Evolutionary conservation across 1,140 invertebrate genomes (phyloP), one percentile per base, ranked within the genome.

Genomic region (Sycophaga agraensis): DNA sequence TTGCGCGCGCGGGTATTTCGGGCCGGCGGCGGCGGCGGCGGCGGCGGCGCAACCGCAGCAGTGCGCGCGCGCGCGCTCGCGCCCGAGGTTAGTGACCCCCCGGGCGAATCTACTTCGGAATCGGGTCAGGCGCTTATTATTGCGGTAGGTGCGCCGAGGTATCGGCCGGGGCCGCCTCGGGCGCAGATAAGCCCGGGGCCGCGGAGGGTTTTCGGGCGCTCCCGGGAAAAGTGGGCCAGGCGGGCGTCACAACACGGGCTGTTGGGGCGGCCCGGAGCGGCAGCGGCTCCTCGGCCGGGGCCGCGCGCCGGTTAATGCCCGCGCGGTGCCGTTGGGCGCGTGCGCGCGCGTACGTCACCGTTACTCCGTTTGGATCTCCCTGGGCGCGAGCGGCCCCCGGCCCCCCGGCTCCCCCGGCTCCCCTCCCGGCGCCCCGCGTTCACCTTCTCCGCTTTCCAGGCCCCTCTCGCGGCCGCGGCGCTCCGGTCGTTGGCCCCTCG

Each of bases 121-220:
- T 78, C 75, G 70, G 77, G 78, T 79, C 75, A 78, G 66, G 65
- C 70, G 73, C 75, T 77, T 79, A 79, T 80, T 78, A 80, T 78
- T 76, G 76, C 72, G 73, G 75, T 78, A 78, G 75, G 75, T 79
- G 76, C 69, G 67, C 72, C 16, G 31, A 31, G 31, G 8, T 4
- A 26, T 16, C 12, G 5, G 11, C n/a, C 14, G 21, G n/a, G 54
- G n/a, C 1, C 1, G 4, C 22, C 22, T 22, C 7, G 34, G 46
- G 34, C 48, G 51, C 48, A 45, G 43, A 42, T 46, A 58, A 12
- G 12, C 2, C 4, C 9, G 21, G 9, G 42, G 11, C 19, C 11
- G 8, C 17, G 28, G 11, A 8, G 21, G 26, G 16, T 42, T n/a
- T 54, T 5, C 37, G 22, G 17, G 39, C 34, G 28, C n/a, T n/a